Conservation (phyloP, 1,140 invertebrate genomes). For the Drosophila athabasca region DNA sequence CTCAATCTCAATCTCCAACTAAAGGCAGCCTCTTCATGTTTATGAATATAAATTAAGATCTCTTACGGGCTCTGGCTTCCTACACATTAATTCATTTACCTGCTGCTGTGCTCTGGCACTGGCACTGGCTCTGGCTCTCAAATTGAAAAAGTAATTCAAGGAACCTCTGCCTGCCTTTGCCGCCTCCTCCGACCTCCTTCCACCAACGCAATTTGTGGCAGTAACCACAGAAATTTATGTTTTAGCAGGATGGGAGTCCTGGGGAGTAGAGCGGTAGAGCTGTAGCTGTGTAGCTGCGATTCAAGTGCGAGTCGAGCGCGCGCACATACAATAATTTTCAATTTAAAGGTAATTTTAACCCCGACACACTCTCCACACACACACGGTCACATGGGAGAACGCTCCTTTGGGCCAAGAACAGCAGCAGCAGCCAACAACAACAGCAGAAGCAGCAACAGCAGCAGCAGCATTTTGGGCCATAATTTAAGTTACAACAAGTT, state of each 20-base stretch:
- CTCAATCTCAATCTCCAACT: neutral
- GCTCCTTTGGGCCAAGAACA: slow-evolving; percentile 29
- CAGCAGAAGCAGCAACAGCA: slow-evolving; percentile 27
- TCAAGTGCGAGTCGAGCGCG: slow-evolving; percentile 68
- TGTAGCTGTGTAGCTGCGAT: slow-evolving; percentile 18
- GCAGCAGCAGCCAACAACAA: slow-evolving; percentile 19
- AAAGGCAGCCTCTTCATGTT: slow-evolving; percentile 33
- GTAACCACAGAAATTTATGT: slow-evolving; percentile 78
- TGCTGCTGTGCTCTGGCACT: slow-evolving; percentile 36
- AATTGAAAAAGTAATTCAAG: slow-evolving; percentile 79
- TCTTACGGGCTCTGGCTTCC: slow-evolving; percentile 31
- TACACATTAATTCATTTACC: slow-evolving; percentile 76
- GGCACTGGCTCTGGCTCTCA: slow-evolving; percentile 26
- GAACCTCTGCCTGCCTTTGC: neutral
- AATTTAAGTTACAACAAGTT: slow-evolving; percentile 82
- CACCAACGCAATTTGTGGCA: slow-evolving; percentile 70
- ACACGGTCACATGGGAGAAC: slow-evolving; percentile 20
- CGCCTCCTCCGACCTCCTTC: slow-evolving; percentile 31
- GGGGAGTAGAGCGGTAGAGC: neutral
- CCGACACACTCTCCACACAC: slow-evolving; percentile 3
- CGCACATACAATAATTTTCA: slow-evolving; percentile 81
- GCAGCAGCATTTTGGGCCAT: slow-evolving; percentile 71
- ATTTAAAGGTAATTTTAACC: slow-evolving; percentile 81
- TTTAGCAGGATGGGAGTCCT: slow-evolving; percentile 26
- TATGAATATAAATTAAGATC: slow-evolving; percentile 65